A percentile compares a stretch with the other conserved stretches of the same genome.
Evolutionary conservation across 2,888 invertebrate genomes (phyloP).

Genomic region (Elmis aenea): DNA sequence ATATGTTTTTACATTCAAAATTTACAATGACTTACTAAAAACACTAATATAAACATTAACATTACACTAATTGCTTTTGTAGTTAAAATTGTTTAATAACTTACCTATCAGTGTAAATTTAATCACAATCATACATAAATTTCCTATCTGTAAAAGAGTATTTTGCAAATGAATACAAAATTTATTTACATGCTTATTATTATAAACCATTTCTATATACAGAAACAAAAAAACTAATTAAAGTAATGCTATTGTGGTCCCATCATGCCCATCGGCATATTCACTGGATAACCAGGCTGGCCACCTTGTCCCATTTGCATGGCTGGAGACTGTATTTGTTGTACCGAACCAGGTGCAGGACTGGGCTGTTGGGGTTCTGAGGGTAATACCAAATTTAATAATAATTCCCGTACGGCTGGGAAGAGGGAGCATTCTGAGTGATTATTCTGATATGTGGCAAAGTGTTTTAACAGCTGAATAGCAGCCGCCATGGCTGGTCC

Average conservation of each 20-base stretch:
- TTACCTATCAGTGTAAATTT: too few relatives aligned
- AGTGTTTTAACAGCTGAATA: constrained; percentile 61
- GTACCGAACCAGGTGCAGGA: constrained; percentile 46
- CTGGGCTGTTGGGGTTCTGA: constrained; percentile 64
- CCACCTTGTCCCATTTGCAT: constrained; percentile 54
- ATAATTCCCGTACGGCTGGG: constrained; percentile 83
- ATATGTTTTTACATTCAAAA: too few relatives aligned
- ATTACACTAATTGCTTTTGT: too few relatives aligned
- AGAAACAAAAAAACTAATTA: constrained; percentile 3
- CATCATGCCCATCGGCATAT: constrained; percentile 47
- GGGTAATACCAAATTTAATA: constrained; percentile 77
- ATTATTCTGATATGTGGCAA: constrained; percentile 66
- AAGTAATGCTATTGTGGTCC: constrained; percentile 33
- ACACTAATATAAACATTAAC: too few relatives aligned
- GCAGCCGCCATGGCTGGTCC: constrained; percentile 60
- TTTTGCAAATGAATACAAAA: too few relatives aligned
- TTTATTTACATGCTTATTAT: too few relatives aligned
- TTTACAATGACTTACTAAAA: too few relatives aligned
- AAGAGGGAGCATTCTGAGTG: constrained; percentile 81
- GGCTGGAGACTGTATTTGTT: constrained; percentile 53
- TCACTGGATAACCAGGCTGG: constrained; percentile 43
- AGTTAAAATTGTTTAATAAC: too few relatives aligned
- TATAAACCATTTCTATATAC: too few relatives aligned
- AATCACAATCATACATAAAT: too few relatives aligned
- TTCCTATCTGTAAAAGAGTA: too few relatives aligned